Evolutionary conservation across 2,888 invertebrate species (phyloP).

Genomic region (Pyrrhia umbra): DNA sequence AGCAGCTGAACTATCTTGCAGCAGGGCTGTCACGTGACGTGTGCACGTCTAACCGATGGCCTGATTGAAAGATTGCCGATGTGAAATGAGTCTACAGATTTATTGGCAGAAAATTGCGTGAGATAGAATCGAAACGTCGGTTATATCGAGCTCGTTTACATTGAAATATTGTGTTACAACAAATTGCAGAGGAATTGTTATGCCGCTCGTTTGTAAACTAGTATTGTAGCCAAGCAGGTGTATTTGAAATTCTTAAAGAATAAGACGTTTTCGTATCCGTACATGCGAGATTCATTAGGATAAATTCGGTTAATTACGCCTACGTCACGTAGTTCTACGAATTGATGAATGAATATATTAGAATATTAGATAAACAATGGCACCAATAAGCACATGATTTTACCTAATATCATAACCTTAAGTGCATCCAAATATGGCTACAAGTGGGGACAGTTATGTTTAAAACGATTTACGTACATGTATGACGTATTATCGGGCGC

Average conservation of each 20-base stretch:
- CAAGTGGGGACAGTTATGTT: neutral
- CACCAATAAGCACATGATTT: conserved; percentile 8
- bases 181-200: neutral
- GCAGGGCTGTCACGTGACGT: conserved; percentile 18
- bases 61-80: conserved; percentile 46
- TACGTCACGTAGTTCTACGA: conserved; percentile 8
- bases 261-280: no score
- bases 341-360: conserved; percentile 3
- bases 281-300: conserved; percentile 16
- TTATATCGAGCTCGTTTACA: conserved; percentile 4
- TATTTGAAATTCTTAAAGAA: no score
- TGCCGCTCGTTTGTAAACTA: neutral
- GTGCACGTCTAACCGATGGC: conserved; percentile 28
- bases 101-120: conserved; percentile 43
- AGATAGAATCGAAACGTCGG: conserved; percentile 27
- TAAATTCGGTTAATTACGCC: neutral
- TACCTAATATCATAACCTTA: conserved; percentile 2
- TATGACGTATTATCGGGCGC: conserved; percentile 29
- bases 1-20: conserved; percentile 10
- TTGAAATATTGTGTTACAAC: conserved; percentile 11
- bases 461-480: conserved; percentile 9
- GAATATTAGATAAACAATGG: no score
- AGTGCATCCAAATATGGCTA: conserved; percentile 1
- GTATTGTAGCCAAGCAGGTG: neutral
- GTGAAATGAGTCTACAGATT: conserved; percentile 41